A percentile compares a stretch with the other conserved stretches of the same genome.
These are phyloP conservation scores for Halesus radiatus DNA, from an alignment of 1,140 invertebrate species.

Conservation along the genomic window DNA sequence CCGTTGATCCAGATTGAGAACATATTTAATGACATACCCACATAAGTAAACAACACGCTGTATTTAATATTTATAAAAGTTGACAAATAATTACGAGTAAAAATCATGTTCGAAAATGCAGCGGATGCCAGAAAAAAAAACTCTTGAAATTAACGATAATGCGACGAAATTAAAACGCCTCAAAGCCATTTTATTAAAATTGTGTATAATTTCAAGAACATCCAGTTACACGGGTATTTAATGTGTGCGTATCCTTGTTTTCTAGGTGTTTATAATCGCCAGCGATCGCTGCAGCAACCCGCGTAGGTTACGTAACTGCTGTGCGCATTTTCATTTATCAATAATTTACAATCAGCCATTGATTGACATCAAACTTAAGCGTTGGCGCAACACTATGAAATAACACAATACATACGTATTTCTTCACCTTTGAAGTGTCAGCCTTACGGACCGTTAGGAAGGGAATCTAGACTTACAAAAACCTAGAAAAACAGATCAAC, in stretches of 20 bases:
- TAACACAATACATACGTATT: not conserved
- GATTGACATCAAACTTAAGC: not conserved
- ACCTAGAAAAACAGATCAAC: too few species aligned
- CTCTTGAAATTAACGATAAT: not conserved
- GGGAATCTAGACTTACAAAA: too few species aligned
- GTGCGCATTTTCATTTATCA: not conserved
- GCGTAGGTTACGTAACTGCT: not conserved
- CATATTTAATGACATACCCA: too few species aligned
- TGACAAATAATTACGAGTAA: too few species aligned
- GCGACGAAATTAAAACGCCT: constrained; percentile 5
- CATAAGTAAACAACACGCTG: too few species aligned
- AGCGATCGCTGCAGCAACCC: not conserved
- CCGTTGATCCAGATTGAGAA: too few species aligned
- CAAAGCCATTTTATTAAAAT: constrained; percentile 2
- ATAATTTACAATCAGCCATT: constrained; percentile 8
- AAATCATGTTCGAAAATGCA: not conserved
- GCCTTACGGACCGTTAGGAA: not conserved
- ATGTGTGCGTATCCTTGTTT: constrained; percentile 19
- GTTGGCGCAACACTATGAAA: not conserved
- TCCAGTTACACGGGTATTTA: constrained; percentile 15
- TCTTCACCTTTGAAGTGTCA: not conserved
- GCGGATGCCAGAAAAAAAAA: constrained; percentile 11
- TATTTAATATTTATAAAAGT: too few species aligned
- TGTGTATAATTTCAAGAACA: constrained; percentile 22
- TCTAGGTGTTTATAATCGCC: constrained; percentile 15